Conservation (phyloP, 2,113 vertebrate species). For the Megalops atlanticus region DNA sequence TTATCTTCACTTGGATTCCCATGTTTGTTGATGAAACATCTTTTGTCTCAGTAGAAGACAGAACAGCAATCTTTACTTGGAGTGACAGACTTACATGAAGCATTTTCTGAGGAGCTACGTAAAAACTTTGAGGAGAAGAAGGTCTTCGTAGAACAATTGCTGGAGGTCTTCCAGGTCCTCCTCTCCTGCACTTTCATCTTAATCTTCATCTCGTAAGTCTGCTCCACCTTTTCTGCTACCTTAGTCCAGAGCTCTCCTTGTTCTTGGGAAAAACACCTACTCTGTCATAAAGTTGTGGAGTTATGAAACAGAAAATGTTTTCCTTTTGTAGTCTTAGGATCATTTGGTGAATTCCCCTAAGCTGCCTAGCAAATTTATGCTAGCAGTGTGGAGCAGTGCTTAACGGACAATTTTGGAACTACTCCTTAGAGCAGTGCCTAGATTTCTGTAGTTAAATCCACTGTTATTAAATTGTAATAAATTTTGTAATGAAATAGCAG, state of each 20-base stretch:
- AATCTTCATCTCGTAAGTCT: constrained; percentile 67
- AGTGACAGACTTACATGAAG: constrained; percentile 29
- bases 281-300: not conserved
- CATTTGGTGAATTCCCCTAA: not conserved
- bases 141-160: constrained; percentile 36
- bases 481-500: not conserved
- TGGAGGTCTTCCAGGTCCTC: constrained; percentile 59
- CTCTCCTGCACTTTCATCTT: constrained; percentile 73
- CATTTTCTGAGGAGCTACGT: constrained; percentile 59
- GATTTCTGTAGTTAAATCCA: not conserved
- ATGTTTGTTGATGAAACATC: not conserved
- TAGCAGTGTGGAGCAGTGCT: no score
- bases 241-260: not conserved
- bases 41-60: constrained; percentile 57
- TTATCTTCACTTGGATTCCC: not conserved
- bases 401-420: no score
- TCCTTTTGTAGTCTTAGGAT: not conserved
- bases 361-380: no score
- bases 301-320: not conserved
- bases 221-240: not conserved
- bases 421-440: no score
- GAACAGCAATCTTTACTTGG: constrained; percentile 55
- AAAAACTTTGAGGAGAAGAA: constrained; percentile 48
- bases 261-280: not conserved
- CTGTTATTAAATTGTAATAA: not conserved